Base-by-base conservation (phyloP, 2,113 vertebrate genomes). In the Genyomyrus donnyi region DNA sequence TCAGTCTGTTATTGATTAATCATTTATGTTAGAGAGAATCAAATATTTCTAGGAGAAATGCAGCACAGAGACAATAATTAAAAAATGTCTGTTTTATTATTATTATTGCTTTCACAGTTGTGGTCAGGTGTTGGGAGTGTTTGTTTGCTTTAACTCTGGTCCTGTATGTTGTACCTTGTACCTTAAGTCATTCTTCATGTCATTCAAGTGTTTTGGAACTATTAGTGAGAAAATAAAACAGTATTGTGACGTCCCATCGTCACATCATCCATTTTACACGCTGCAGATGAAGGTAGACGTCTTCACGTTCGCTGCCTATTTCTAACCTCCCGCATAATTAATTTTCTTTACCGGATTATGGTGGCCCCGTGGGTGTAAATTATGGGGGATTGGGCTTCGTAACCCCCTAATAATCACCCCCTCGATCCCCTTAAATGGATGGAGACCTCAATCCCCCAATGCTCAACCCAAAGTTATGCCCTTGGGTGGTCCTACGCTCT, bases 11-110 rank as follows among this genome's bases (percentile, higher is more conserved):
- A 48, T n/a, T 42, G 15, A 13, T 85, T 42, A 24, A 45, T 46
- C 21, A 7, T 21, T 7, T 21, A 46, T 48, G 48, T 48, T 24
- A 8, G 45, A 21, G 83, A 4, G 5, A 66, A 89, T 90, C 89
- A 5, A 70, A 66, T 86, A 45, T 50, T 89, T 70, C 24, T 74
- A 83, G 58, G 80, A 83, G 84, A 56, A 91, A 46, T 88, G 50
- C 62, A 85, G 85, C 49, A 90, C 87, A 66, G 84, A 56, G 58
- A 46, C 48, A 50, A 17, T 10, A 62, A 24, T 90, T 90, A 88
- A 90, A 85, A 39, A 70, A 56, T 80, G 31, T 19, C 0, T 2
- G 15, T 42, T 39, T 80, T 35, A 74, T 74, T 74, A 46, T 74
- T 74, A 46, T 87, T 49, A 3, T 88, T 89, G 35, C 89, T 91